These are phyloP conservation scores for Melanostigma gelatinosum DNA, from an alignment of 2,113 vertebrate species.

Conservation along the genomic window DNA sequence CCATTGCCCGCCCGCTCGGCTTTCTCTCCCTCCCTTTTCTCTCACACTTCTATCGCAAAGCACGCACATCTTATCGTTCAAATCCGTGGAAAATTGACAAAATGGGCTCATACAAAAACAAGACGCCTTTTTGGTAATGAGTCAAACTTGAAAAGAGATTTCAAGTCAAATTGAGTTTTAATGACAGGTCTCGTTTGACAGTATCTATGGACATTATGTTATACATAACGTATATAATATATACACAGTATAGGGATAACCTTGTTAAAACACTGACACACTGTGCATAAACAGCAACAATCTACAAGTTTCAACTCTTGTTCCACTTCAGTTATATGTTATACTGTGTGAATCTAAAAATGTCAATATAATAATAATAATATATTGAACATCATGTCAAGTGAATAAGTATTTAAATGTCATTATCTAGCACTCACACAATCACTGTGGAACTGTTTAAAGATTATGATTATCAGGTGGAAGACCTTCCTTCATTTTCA, in stretches of 20 bases:
- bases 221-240: no score
- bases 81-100: background rate
- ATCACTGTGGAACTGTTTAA: no score
- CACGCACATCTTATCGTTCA: background rate
- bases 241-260: no score
- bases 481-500: background rate
- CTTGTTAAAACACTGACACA: no score
- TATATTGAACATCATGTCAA: no score
- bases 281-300: no score
- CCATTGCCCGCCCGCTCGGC: background rate
- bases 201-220: no score
- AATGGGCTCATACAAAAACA: conserved; percentile 3
- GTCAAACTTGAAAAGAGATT: background rate
- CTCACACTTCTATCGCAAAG: background rate
- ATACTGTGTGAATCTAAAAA: no score
- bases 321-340: no score
- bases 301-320: no score
- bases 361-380: no score
- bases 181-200: background rate
- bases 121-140: conserved; percentile 3
- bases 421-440: background rate
- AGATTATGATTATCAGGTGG: background rate
- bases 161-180: background rate
- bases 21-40: background rate
- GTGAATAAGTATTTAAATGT: background rate